These are phyloP conservation scores for Gryllus longicercus DNA, from an alignment of 2,888 invertebrate species.

Conservation along the genomic window DNA sequence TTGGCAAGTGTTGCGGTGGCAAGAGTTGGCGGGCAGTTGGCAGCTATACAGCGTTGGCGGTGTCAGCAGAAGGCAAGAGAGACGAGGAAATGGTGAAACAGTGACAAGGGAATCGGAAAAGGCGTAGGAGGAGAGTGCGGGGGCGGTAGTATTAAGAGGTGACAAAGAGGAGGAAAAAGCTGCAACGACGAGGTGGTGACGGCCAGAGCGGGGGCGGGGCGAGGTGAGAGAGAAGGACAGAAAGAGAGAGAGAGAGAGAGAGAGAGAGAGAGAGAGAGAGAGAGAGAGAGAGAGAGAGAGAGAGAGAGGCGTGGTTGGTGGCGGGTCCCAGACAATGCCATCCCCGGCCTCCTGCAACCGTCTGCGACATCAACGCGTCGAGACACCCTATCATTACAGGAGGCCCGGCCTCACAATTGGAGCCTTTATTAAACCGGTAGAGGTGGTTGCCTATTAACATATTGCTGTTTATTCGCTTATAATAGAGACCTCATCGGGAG, in stretches of 20 bases:
- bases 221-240: background rate
- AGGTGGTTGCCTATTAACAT: constrained; percentile 8
- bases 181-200: no score
- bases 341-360: background rate
- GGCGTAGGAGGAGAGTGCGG: no score
- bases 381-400: background rate
- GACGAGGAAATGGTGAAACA: no score
- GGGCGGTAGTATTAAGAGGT: no score
- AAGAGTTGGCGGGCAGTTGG: no score
- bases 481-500: constrained; percentile 17
- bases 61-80: no score
- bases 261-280: background rate
- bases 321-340: background rate
- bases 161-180: no score
- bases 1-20: no score
- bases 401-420: background rate
- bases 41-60: no score
- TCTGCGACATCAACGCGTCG: background rate
- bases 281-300: background rate
- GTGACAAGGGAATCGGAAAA: no score
- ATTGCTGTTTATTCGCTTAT: constrained; percentile 17
- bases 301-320: background rate
- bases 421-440: constrained; percentile 5
- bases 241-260: background rate
- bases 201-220: no score